Evolutionary conservation across 2,888 invertebrate genomes (phyloP).

Genomic region (Brachycybe producta): DNA sequence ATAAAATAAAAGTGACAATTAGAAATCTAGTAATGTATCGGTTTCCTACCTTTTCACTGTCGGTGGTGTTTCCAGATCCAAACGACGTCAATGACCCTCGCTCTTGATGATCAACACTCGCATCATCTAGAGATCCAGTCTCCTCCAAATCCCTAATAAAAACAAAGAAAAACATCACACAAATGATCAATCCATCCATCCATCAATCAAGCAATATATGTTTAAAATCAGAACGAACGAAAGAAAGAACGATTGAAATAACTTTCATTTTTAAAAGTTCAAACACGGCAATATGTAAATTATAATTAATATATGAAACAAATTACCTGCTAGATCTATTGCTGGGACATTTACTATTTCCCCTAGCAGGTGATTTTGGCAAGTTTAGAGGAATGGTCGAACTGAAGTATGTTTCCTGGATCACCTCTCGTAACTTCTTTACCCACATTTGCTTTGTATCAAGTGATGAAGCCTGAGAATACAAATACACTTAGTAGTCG

Average conservation of each 20-base stretch:
- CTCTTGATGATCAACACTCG: constrained; percentile 73
- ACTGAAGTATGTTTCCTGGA: constrained; percentile 89
- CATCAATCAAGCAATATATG: too few relatives aligned
- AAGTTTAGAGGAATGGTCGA: constrained; percentile 53
- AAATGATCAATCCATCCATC: background rate
- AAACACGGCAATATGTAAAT: too few relatives aligned
- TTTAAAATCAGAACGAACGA: too few relatives aligned
- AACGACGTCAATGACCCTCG: constrained; percentile 61
- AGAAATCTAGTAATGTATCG: too few relatives aligned
- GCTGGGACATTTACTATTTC: constrained; percentile 67
- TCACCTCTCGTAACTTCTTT: constrained; percentile 82
- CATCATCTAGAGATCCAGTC: constrained; percentile 53
- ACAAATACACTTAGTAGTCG: background rate
- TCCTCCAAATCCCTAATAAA: constrained; percentile 72
- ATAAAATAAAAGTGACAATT: too few relatives aligned
- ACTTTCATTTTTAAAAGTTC: too few relatives aligned
- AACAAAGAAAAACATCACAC: background rate
- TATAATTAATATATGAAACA: too few relatives aligned
- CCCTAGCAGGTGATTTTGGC: constrained; percentile 46
- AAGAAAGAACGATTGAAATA: too few relatives aligned
- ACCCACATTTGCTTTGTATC: constrained; percentile 95
- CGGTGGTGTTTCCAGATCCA: constrained; percentile 74
- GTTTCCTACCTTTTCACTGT: constrained; percentile 73
- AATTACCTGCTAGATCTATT: constrained; percentile 66
- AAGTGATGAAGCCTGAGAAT: constrained; percentile 61